Percentiles rank a stretch among this genome's conserved stretches.
These are phyloP conservation scores for Cremastinae sp. DNA, from an alignment of 2,888 invertebrate genomes.

Conservation along the genomic window DNA sequence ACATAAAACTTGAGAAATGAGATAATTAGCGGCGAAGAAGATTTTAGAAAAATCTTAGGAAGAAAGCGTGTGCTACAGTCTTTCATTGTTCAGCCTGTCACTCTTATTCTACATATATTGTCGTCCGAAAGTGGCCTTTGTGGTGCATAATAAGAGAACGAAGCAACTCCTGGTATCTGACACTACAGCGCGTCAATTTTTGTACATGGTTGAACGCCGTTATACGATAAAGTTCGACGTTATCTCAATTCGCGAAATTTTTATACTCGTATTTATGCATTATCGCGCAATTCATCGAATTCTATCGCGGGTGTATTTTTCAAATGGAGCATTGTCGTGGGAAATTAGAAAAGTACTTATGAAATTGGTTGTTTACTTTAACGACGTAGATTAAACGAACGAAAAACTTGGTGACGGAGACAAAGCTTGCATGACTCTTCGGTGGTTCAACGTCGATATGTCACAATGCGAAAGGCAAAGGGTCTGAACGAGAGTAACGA, in stretches of 20 bases:
- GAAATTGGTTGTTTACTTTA: constrained; percentile 49
- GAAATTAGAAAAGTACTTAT: constrained; percentile 34
- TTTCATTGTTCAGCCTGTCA: constrained; percentile 47
- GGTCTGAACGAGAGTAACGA: constrained; percentile 43
- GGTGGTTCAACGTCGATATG: constrained; percentile 43
- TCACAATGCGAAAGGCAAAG: constrained; percentile 30
- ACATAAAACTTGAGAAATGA: constrained; percentile 8
- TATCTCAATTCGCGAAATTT: constrained; percentile 37
- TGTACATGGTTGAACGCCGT: constrained; percentile 15
- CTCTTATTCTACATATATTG: constrained; percentile 14
- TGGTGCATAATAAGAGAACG: constrained; percentile 31
- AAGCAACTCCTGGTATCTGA: constrained; percentile 6
- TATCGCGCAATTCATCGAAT: not conserved
- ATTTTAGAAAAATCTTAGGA: constrained; percentile 18
- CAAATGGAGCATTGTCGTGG: not conserved
- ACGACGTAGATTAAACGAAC: constrained; percentile 12
- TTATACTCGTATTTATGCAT: constrained; percentile 44
- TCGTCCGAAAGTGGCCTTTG: constrained; percentile 57
- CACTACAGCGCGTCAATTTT: not conserved
- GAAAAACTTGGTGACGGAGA: not conserved
- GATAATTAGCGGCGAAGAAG: not conserved
- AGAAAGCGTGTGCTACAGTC: constrained; percentile 42
- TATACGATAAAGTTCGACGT: constrained; percentile 2
- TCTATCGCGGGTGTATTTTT: constrained; percentile 8
- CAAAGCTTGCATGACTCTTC: constrained; percentile 39